Conservation (phyloP, 2,888 invertebrate genomes). For the Polietes domitor region DNA sequence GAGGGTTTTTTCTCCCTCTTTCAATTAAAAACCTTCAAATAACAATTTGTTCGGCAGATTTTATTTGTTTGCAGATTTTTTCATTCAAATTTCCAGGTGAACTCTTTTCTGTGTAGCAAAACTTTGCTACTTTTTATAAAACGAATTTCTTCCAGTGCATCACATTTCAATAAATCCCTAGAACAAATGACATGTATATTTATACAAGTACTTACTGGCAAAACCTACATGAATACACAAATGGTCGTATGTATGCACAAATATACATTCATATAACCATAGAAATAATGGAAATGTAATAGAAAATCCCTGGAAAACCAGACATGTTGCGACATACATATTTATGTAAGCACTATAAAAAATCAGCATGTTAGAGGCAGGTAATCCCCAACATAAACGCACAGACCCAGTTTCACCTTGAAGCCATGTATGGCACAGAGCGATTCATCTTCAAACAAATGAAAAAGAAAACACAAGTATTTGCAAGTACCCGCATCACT, state of each 20-base stretch:
- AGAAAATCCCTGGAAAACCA: background rate
- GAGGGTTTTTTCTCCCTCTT: no score
- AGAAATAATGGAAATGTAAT: background rate
- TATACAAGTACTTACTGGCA: background rate
- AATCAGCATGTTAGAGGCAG: background rate
- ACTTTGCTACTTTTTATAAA: no score
- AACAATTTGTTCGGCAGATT: no score
- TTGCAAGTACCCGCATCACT: no score
- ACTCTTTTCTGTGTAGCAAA: no score
- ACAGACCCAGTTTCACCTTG: background rate
- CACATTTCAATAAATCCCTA: background rate
- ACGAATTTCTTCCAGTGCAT: background rate
- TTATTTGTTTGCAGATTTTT: no score
- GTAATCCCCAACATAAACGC: background rate
- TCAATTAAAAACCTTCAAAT: no score
- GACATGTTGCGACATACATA: background rate
- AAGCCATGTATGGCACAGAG: background rate
- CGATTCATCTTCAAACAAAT: no score
- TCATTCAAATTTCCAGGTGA: no score
- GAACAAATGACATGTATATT: background rate
- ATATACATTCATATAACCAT: background rate
- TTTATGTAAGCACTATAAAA: background rate
- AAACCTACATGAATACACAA: background rate
- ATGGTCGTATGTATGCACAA: background rate
- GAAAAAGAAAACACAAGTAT: no score